phyloP scores from a whole-genome alignment of 1,140 invertebrate species.

The Lethrus apterus region DNA sequence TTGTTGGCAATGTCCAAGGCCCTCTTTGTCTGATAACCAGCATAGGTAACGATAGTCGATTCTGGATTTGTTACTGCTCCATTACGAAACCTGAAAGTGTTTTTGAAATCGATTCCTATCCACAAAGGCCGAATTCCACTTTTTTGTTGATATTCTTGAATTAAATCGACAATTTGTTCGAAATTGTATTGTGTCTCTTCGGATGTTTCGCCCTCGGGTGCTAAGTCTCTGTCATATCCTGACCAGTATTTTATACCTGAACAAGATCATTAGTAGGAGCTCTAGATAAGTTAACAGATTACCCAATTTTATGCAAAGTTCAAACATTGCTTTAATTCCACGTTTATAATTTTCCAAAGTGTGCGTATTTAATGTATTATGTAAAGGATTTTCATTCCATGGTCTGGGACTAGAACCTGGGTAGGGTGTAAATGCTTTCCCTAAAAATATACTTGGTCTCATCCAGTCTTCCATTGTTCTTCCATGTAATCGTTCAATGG shows the following conservation, averaged over 20 bases:
- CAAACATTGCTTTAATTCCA: slow-evolving; percentile 53
- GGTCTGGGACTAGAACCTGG: slow-evolving; percentile 49
- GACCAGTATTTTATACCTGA: slow-evolving; percentile 55
- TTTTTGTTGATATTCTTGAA: slow-evolving; percentile 48
- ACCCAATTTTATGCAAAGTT: slow-evolving; percentile 54
- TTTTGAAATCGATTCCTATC: slow-evolving; percentile 54
- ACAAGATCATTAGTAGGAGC: too few relatives aligned
- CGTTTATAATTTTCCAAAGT: slow-evolving; percentile 52
- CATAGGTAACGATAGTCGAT: slow-evolving; percentile 50
- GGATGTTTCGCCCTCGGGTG: slow-evolving; percentile 43
- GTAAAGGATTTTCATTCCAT: slow-evolving; percentile 50
- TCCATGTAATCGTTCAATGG: slow-evolving; percentile 45
- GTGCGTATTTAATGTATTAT: slow-evolving; percentile 7
- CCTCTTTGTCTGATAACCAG: slow-evolving; percentile 56
- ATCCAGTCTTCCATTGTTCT: slow-evolving; percentile 60
- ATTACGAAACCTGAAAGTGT: slow-evolving; percentile 32
- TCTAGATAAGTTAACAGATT: too few relatives aligned
- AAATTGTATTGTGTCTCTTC: slow-evolving; percentile 49
- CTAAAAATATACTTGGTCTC: slow-evolving; percentile 52
- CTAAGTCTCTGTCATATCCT: slow-evolving; percentile 52
- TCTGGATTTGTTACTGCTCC: slow-evolving; percentile 55
- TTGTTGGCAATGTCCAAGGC: slow-evolving; percentile 56
- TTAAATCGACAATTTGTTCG: slow-evolving; percentile 52
- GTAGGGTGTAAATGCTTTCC: slow-evolving; percentile 42
- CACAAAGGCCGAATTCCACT: slow-evolving; percentile 55